Base-by-base conservation (phyloP, 2,113 vertebrate genomes). In the Thunnus maccoyii region DNA sequence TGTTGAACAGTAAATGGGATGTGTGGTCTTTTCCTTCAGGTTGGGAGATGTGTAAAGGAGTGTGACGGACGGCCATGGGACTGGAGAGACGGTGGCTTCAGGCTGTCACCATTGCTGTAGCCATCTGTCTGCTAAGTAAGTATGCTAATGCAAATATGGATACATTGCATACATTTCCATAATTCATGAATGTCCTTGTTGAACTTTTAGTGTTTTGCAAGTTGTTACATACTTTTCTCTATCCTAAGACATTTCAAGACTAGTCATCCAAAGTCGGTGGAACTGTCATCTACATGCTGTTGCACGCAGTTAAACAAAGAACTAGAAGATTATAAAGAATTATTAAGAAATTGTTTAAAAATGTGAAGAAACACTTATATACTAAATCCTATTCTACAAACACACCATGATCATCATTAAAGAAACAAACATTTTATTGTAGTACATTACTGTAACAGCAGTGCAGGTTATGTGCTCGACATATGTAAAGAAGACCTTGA, bases 21-120 rank as follows among this genome's bases (percentile, higher is more conserved):
- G 66, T 89, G 73, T 86, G 83, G 32, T 80, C 50, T 63, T 78
- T 17, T 86, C 61, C 91, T 87, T 78, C 89, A 93, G 92, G 91
- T 91, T 60, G 82, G 88, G 89, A 85, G 84, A 93, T 95, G 91
- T 93, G 91, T 90, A 91, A 92, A 83, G 91, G 79, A 84, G 92
- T 87, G 91, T 95, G 94, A 95, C 83, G 60, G 63, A 89, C 90
- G 92, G 94, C 93, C 93, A 96, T 96, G 95, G 94, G 94, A 93
- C 87, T 85, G 88, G 90, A 93, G 91, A 91, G 89, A 89, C 92
- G 85, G 86, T 92, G 95, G 94, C 88, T 93, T 91, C 91, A 88
- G 87, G 91, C 89, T 88, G 87, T 94, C 93, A 93, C 84, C 76
- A 44, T 87, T 65, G 85, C 85, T 85, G 80, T 91, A 62, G 87